Evolutionary conservation across 2,888 invertebrate genomes (phyloP).

Genomic region (Mycalesis mineus): DNA sequence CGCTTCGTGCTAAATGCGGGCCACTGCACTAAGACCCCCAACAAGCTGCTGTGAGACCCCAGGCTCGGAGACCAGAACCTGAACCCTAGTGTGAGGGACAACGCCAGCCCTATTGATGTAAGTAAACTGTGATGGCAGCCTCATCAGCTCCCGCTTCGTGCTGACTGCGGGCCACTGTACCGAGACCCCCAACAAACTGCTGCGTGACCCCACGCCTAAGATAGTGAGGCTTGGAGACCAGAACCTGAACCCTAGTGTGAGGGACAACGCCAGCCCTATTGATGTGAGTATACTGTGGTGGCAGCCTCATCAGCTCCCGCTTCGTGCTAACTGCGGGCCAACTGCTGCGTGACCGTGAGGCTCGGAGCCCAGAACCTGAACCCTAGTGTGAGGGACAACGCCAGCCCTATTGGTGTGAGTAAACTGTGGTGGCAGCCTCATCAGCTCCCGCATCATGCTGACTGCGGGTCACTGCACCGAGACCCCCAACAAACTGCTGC

Average conservation of each 20-base stretch:
- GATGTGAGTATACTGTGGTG: no score
- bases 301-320: no score
- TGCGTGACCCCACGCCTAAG: slow-evolving; percentile 54
- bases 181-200: slow-evolving; percentile 26
- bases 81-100: no score
- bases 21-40: slow-evolving; percentile 48
- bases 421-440: no score
- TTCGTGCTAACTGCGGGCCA: no score
- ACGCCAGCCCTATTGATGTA: slow-evolving; percentile 56
- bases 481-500: slow-evolving; percentile 48
- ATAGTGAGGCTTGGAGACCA: slow-evolving; percentile 78
- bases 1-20: slow-evolving; percentile 83
- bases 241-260: slow-evolving; percentile 62
- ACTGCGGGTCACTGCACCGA: slow-evolving; percentile 44
- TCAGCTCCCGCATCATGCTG: no score
- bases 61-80: no score
- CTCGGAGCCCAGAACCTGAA: slow-evolving; percentile 79
- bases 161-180: slow-evolving; percentile 80
- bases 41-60: slow-evolving; percentile 27
- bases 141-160: slow-evolving; percentile 81
- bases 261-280: slow-evolving; percentile 70
- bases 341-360: slow-evolving; percentile 65
- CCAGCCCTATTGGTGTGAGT: slow-evolving; percentile 63
- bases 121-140: slow-evolving; percentile 80
- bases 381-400: slow-evolving; percentile 60